Evolutionary conservation across 2,888 invertebrate species (phyloP).

Genomic region (Notocelia uddmanniana): DNA sequence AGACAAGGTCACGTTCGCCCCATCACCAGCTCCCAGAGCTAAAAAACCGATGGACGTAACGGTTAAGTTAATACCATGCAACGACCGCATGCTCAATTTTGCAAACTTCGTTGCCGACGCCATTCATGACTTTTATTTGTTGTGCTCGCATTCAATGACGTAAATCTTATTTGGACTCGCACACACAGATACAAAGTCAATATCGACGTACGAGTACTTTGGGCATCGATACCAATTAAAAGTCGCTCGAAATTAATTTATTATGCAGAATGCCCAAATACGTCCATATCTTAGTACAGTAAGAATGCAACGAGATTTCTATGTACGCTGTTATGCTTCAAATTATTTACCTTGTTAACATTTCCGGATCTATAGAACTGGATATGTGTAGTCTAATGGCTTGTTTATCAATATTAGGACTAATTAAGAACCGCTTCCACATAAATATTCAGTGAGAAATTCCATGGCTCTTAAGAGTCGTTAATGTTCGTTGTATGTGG

Average conservation of each 20-base stretch:
- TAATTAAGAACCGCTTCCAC: constrained; percentile 24
- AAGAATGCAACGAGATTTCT: constrained; percentile 2
- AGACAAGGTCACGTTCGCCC: constrained; percentile 51
- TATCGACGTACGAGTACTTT: constrained; percentile 27
- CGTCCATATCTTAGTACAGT: too few species aligned
- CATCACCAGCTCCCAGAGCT: constrained; percentile 47
- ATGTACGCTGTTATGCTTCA: background rate
- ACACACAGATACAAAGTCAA: constrained; percentile 13
- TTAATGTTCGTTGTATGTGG: constrained; percentile 35
- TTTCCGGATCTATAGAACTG: constrained; percentile 11
- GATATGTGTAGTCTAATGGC: constrained; percentile 5
- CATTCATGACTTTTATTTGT: constrained; percentile 42
- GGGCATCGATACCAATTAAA: constrained; percentile 29
- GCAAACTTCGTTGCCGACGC: constrained; percentile 25
- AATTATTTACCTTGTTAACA: constrained; percentile 25
- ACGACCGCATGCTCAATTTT: constrained; percentile 34
- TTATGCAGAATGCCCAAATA: constrained; percentile 14
- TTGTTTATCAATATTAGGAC: constrained; percentile 41
- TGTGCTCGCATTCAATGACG: constrained; percentile 31
- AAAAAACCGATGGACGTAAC: constrained; percentile 53
- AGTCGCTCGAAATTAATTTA: constrained; percentile 14
- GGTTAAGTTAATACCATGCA: constrained; percentile 47
- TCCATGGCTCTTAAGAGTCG: constrained; percentile 28
- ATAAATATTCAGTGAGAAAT: constrained; percentile 26
- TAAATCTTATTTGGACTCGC: constrained; percentile 23